Evolutionary conservation across 1,140 invertebrate species (phyloP), one percentile per base, ranked within the genome.

Genomic region (Hydropsyche tenuis): DNA sequence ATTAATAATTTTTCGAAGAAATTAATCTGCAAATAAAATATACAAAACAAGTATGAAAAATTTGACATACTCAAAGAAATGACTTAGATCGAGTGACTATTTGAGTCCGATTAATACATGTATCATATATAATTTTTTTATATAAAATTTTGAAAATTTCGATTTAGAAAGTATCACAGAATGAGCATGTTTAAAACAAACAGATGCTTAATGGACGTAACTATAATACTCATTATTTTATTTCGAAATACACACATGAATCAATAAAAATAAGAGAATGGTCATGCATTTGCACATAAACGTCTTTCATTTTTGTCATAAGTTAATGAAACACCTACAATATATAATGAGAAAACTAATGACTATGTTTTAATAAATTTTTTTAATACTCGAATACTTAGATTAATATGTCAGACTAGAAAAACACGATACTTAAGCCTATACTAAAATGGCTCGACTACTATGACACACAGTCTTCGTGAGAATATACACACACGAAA

Each of bases 91-190:
- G 9, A 37, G 9, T 37, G 30, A 37, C 30, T 51, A 51, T 51
- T 51, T 51, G 14, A 22, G 20, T 51, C 48, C 14, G 5, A 51
- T 51, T 51, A 22, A 16, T 51, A 62, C 6, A 23, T 62, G 18
- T 16, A 20, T 18, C 48, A 48, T 30, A 68, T 45, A 48, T 68
- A 37, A 12, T 16, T 48, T 53, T 51, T 60, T 25, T 68, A 43
- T 65, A 63, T 63, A 63, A 63, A 63, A 63, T 63, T 65, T 65
- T 43, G 63, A 23, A 27, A 60, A 60, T 65, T 65, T 30, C 60
- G 23, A 23, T 62, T 20, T 20, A 5, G n/a, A n/a, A n/a, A n/a
- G 42, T 66, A 68, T 68, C 65, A 68, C 65, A 68, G 65, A 45
- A 27, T 66, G 64, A 66, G 64, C 42, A 30, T 46, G 42, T 25